phyloP scores from a whole-genome alignment of 2,797 vertebrate genomes.

The Manis crassicaudata region DNA sequence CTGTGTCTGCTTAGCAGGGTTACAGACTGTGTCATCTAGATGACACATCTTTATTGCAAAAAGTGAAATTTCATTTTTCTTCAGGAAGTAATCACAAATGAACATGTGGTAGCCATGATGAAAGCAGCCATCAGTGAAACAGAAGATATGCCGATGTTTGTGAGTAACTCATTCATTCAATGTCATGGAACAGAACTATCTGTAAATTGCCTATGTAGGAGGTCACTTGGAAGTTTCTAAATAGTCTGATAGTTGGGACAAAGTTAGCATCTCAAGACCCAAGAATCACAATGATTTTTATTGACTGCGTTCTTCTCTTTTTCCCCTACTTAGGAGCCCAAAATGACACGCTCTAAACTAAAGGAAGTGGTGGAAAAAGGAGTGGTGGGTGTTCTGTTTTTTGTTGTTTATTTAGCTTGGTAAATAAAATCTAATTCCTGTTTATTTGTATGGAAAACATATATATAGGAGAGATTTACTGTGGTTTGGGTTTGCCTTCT shows the following conservation, averaged over 20 bases:
- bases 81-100: slow-evolving; percentile 97
- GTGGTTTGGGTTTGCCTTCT: slow-evolving; percentile 9
- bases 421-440: neutral
- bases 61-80: slow-evolving; percentile 56
- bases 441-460: slow-evolving; percentile 9
- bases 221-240: neutral
- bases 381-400: slow-evolving; percentile 88
- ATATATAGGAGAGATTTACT: neutral
- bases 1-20: neutral
- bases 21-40: neutral
- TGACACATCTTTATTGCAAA: neutral
- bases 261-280: neutral
- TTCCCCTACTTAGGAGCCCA: slow-evolving; percentile 90
- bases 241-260: neutral
- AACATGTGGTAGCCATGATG: slow-evolving; percentile 98
- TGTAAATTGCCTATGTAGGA: neutral
- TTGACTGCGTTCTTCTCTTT: slow-evolving; percentile 18
- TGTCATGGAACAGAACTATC: neutral
- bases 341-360: slow-evolving; percentile 97
- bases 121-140: slow-evolving; percentile 96
- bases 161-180: slow-evolving; percentile 84
- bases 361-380: slow-evolving; percentile 95
- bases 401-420: neutral
- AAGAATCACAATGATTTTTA: neutral
- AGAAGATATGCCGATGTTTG: slow-evolving; percentile 94